Evolutionary conservation across 2,113 vertebrate species (phyloP).

Genomic region (Oreotragus oreotragus): DNA sequence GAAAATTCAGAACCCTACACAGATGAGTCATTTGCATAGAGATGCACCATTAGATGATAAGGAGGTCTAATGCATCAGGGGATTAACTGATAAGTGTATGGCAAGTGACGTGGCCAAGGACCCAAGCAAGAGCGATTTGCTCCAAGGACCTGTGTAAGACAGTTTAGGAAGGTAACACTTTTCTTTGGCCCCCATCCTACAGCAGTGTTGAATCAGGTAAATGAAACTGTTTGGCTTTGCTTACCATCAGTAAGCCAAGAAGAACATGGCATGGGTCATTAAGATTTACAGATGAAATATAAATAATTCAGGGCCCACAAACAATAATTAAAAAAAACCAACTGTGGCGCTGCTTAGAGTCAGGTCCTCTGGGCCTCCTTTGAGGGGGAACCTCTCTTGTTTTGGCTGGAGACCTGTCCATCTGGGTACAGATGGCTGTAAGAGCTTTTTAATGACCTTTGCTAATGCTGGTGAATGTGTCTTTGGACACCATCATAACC

Average conservation of each 20-base stretch:
- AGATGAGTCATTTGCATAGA: not conserved
- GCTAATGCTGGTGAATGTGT: conserved; percentile 55
- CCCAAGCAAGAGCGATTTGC: conserved; percentile 26
- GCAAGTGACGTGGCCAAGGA: conserved; percentile 32
- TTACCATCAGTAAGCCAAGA: not conserved
- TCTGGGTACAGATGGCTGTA: conserved; percentile 60
- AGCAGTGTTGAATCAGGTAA: not conserved
- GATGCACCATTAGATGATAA: not conserved
- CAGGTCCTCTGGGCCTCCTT: conserved; percentile 47
- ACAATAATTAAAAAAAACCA: not conserved
- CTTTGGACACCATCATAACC: conserved; percentile 59
- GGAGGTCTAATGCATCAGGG: not conserved
- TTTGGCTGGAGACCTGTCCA: conserved; percentile 42
- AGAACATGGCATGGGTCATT: conserved; percentile 28
- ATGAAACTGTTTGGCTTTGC: not conserved
- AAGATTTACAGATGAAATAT: not conserved
- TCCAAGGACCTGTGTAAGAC: conserved; percentile 8
- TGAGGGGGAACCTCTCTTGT: not conserved
- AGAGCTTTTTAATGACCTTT: conserved; percentile 73
- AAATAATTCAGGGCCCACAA: conserved; percentile 39
- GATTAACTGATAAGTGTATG: not conserved
- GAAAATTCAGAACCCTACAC: not conserved
- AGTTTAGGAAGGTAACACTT: not conserved
- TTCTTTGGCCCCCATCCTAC: not conserved
- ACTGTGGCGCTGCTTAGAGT: not conserved